A percentile compares a stretch with the other conserved stretches of the same genome.
These are phyloP conservation scores for Subacronicta megacephala DNA, from an alignment of 2,888 invertebrate genomes.

Conservation along the genomic window DNA sequence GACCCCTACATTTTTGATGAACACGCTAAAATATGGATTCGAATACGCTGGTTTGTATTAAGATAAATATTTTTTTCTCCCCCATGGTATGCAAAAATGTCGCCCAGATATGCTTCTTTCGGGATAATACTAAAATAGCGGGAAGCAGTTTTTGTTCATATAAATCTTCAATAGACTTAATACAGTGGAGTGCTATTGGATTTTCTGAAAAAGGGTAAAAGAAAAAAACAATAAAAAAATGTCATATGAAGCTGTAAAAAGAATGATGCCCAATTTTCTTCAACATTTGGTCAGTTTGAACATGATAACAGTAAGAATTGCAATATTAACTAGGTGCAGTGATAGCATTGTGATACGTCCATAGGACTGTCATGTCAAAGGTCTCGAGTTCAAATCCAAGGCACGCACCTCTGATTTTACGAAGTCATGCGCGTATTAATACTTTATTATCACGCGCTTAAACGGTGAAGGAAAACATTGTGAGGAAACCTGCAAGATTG, in stretches of 20 bases:
- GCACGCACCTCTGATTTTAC: no score
- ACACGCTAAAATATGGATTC: conserved; percentile 45
- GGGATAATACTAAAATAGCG: conserved; percentile 75
- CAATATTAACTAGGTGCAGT: no score
- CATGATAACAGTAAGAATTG: no score
- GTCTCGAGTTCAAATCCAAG: no score
- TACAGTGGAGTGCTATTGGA: conserved; percentile 79
- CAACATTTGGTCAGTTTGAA: no score
- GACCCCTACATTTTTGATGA: conserved; percentile 27
- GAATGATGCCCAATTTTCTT: no score
- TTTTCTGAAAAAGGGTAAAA: conserved; percentile 57
- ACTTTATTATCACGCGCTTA: no score
- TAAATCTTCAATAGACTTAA: conserved; percentile 87
- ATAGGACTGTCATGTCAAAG: no score
- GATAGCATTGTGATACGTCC: no score
- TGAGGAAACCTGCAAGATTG: no score
- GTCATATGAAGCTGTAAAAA: conserved; percentile 41
- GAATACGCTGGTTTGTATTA: conserved; percentile 60
- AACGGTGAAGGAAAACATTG: no score
- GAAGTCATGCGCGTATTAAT: no score
- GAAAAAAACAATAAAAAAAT: conserved; percentile 40
- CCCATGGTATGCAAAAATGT: conserved; percentile 87
- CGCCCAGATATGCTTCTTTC: conserved; percentile 75
- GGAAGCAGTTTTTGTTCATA: conserved; percentile 77
- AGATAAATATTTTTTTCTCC: conserved; percentile 79